phyloP scores from a whole-genome alignment of 30 jellyfish, hydroid and myxozoan genomes.

The Chironex yamaguchii region DNA sequence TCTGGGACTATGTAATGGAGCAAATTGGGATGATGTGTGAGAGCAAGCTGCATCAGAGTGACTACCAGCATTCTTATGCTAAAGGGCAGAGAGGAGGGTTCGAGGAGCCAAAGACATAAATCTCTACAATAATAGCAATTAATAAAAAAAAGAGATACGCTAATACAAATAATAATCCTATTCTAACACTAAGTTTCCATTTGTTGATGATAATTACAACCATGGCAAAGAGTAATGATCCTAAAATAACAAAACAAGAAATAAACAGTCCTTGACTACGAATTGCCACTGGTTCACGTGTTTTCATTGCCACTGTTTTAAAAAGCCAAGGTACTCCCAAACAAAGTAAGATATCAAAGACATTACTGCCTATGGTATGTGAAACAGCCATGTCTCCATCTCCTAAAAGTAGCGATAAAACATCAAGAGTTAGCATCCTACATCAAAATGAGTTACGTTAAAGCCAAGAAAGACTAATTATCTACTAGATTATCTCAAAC shows the following conservation, averaged over 20 bases:
- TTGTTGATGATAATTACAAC: conserved; percentile 1
- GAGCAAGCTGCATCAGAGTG: too few relatives aligned
- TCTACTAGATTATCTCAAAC: too few relatives aligned
- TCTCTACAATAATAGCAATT: conserved; percentile 50
- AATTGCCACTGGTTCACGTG: conserved; percentile 56
- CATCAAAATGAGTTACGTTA: too few relatives aligned
- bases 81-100: too few relatives aligned
- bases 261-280: conserved; percentile 60
- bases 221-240: conserved; percentile 6
- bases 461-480: too few relatives aligned
- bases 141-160: conserved; percentile 48
- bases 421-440: too few relatives aligned
- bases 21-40: too few relatives aligned
- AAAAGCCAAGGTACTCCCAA: conserved; percentile 15
- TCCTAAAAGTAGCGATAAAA: too few relatives aligned
- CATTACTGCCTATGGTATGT: conserved; percentile 34
- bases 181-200: conserved; percentile 6
- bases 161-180: conserved; percentile 29
- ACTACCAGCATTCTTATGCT: too few relatives aligned
- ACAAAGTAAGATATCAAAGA: conserved; percentile 24
- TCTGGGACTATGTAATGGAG: too few relatives aligned
- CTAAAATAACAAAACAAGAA: conserved; percentile 53
- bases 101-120: background rate
- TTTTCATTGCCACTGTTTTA: conserved; percentile 1
- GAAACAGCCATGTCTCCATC: conserved; percentile 38